Base-by-base conservation (phyloP, 2,888 invertebrate species). In the Troilus luridus region DNA sequence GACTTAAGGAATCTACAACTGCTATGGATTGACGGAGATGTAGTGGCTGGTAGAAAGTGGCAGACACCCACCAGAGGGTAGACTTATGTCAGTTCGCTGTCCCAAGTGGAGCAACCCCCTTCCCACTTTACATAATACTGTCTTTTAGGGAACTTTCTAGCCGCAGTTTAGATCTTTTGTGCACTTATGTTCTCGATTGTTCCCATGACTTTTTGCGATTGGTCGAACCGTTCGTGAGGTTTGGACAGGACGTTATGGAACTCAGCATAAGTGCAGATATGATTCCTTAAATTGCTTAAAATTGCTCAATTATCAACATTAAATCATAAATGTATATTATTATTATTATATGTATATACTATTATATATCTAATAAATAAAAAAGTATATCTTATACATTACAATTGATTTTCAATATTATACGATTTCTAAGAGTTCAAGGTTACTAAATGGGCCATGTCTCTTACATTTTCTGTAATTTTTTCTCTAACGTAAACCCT, bases 71-170 rank as follows among this genome's bases (percentile, higher is more conserved):
- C n/a, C 54, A 12, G 85, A 56, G 85, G 54, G n/a, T 58, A 11
- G 85, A 14, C 85, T 85, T 85, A 85, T 85, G 85, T 85, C 85
- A 85, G 56, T 85, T 56, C 54, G 85, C 85, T 85, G 19, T n/a
- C 56, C 56, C 1, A 85, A 85, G 85, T 85, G 85, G 85, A 85
- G 85, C 85, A 85, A 54, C 21, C 41, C n/a, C 56, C 85, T 85
- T 56, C 21, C 85, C 85, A 85, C 56, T 85, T 85, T 85, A 85
- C 85, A 85, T 85, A 85, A 85, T 58, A 56, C 11, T 85, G 85
- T 85, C 85, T 85, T 21, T 56, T n/a, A 21, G 85, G 56, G 9
- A 85, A 85, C 85, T 85, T 85, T 85, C 85, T 85, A 85, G 85
- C 85, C 54, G 56, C 85, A 85, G 56, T 85, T 85, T 41, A 60